Conservation (phyloP, 2,797 vertebrate species). For the Myotis pilosus region DNA sequence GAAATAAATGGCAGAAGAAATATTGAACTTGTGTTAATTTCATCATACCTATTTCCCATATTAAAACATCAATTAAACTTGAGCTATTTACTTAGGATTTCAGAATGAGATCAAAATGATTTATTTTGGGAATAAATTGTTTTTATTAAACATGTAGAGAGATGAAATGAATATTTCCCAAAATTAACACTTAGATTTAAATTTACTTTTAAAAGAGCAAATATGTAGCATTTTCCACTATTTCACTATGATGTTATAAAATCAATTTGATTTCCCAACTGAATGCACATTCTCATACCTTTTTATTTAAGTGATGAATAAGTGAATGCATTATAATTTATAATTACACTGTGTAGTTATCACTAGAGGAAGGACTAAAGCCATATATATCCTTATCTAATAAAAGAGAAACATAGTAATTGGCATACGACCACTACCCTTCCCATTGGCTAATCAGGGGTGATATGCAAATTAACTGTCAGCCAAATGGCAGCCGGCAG, state of each 20-base stretch:
- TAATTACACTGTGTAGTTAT: conserved; percentile 18
- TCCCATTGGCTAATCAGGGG: too few species aligned
- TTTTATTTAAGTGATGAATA: conserved; percentile 51
- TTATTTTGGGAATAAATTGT: conserved; percentile 68
- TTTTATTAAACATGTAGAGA: conserved; percentile 60
- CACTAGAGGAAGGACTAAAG: conserved; percentile 11
- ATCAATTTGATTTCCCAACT: conserved; percentile 71
- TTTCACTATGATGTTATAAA: conserved; percentile 47
- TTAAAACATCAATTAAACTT: conserved; percentile 30
- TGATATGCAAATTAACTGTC: too few species aligned
- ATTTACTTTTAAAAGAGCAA: conserved; percentile 72
- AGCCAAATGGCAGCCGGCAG: too few species aligned
- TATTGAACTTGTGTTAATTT: neutral
- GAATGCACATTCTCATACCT: conserved; percentile 59
- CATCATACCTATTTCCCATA: conserved; percentile 40
- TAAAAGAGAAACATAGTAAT: too few species aligned
- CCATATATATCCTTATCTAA: too few species aligned
- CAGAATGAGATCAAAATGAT: conserved; percentile 62
- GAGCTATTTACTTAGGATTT: conserved; percentile 34
- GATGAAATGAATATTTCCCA: conserved; percentile 61
- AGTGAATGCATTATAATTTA: conserved; percentile 56
- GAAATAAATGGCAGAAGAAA: neutral
- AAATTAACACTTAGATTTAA: conserved; percentile 74
- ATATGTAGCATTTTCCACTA: conserved; percentile 47
- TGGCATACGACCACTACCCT: too few species aligned